These are phyloP conservation scores for Sula dactylatra DNA, from an alignment of 2,113 vertebrate species.

Conservation along the genomic window DNA sequence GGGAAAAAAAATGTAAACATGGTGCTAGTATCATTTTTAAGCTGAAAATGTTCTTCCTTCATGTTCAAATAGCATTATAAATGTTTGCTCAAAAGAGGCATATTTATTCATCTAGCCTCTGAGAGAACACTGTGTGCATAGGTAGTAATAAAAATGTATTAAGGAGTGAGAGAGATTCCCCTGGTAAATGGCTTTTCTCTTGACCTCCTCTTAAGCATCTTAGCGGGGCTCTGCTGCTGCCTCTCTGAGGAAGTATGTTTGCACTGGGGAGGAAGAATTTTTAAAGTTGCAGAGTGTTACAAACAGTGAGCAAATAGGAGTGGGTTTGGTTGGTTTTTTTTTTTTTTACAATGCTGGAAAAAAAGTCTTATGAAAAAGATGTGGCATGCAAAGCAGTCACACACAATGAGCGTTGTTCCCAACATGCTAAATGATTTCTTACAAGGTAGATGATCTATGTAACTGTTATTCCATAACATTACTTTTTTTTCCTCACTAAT, in stretches of 20 bases:
- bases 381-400: background rate
- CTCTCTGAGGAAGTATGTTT: slow-evolving; percentile 38
- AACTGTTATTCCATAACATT: background rate
- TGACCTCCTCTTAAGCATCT: slow-evolving; percentile 55
- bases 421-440: background rate
- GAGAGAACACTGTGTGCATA: slow-evolving; percentile 31
- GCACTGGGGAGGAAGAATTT: slow-evolving; percentile 31
- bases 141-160: slow-evolving; percentile 54
- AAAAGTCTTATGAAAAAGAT: background rate
- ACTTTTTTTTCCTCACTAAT: background rate
- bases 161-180: slow-evolving; percentile 34
- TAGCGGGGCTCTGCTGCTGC: background rate
- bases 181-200: slow-evolving; percentile 49
- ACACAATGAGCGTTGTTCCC: background rate
- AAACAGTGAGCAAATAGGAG: background rate
- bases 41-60: background rate
- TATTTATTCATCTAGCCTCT: slow-evolving; percentile 45
- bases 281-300: slow-evolving; percentile 18
- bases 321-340: background rate
- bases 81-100: slow-evolving; percentile 47
- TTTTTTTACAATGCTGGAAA: background rate
- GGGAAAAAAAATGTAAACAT: slow-evolving; percentile 47
- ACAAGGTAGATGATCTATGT: background rate
- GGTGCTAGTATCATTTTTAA: slow-evolving; percentile 49
- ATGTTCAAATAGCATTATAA: slow-evolving; percentile 11